These are phyloP conservation scores for Drosophila testacea DNA, from an alignment of 2,888 invertebrate genomes.

Conservation along the genomic window DNA sequence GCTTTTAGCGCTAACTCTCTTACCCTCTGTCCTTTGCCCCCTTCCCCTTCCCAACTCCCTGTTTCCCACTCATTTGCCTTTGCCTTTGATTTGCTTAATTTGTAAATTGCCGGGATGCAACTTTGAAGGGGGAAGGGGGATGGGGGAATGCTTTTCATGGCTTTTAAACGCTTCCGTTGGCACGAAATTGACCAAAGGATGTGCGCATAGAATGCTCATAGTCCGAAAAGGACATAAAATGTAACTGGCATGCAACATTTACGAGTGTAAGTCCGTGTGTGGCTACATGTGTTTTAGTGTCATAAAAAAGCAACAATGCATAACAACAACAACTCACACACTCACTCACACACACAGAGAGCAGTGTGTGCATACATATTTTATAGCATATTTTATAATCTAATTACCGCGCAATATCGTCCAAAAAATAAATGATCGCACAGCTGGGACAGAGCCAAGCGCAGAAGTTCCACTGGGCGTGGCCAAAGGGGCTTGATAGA, in stretches of 20 bases:
- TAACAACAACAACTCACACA: constrained; percentile 31
- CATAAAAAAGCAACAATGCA: constrained; percentile 73
- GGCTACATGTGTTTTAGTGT: constrained; percentile 71
- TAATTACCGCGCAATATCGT: constrained; percentile 77
- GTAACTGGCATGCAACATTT: constrained; percentile 50
- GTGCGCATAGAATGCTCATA: constrained; percentile 44
- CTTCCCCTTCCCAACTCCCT: not conserved
- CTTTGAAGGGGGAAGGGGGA: not conserved
- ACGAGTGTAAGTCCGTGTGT: constrained; percentile 17
- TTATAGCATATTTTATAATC: constrained; percentile 83
- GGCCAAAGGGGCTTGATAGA: constrained; percentile 26
- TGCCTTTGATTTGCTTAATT: constrained; percentile 77
- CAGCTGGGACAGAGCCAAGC: constrained; percentile 65
- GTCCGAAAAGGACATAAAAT: constrained; percentile 53
- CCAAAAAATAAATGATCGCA: constrained; percentile 71
- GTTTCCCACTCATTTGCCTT: constrained; percentile 30
- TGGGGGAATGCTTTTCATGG: constrained; percentile 61
- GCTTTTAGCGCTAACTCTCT: constrained; percentile 67
- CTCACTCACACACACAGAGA: not conserved
- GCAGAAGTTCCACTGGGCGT: constrained; percentile 35
- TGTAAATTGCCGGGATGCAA: constrained; percentile 65
- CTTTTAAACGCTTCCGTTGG: constrained; percentile 71
- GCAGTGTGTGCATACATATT: constrained; percentile 60
- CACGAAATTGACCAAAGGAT: constrained; percentile 74
- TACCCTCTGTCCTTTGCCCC: constrained; percentile 12